Base-by-base conservation (phyloP, 2,113 vertebrate species). In the Tetraodon nigroviridis region DNA sequence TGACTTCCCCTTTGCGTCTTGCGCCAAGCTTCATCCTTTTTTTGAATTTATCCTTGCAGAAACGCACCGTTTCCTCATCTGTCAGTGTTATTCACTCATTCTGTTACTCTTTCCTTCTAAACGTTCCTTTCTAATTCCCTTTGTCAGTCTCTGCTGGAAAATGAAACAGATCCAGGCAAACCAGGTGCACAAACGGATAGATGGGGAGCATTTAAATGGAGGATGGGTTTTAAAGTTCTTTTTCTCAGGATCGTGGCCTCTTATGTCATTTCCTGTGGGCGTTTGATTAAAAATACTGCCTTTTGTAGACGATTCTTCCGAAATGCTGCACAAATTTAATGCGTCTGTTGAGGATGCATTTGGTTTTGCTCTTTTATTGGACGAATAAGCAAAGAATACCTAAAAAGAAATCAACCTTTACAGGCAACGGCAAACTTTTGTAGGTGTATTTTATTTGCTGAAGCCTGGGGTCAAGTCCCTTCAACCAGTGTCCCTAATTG, bases 11-110 rank as follows among this genome's bases (percentile, higher is more conserved):
- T 64, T 80, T 73, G 47, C 58, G 64, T 62, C 53, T 66, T 24
- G 29, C 46, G 2, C 71, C 76, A 79, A 67, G 66, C 67, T 79
- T 57, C 66, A 58, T 55, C 56, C 7, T 27, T 27, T 27, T 27
- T 27, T 27, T 27, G n/a, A n/a, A n/a, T 27, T 58, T 70, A 40
- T 73, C 59, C 76, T 78, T 14, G 14, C 67, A 51, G 76, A 75
- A 79, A 56, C 46, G 20, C 66, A 58, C 79, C 71, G 37, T 56
- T 76, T 64, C 78, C n/a, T 78, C 64, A 81, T 73, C 65, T 75
- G 58, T 82, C n/a, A 56, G 37, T 3, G 13, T 56, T 64, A 71
- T 64, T 74, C 32, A 61, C 51, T 65, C 46, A 76, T 69, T 74
- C 49, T 61, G 64, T 74, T 46, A 62, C 67, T 61, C 73, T 72